Conservation (phyloP, 30 jellyfish, hydroid and myxozoan genomes). For the Cassiopea andromeda region DNA sequence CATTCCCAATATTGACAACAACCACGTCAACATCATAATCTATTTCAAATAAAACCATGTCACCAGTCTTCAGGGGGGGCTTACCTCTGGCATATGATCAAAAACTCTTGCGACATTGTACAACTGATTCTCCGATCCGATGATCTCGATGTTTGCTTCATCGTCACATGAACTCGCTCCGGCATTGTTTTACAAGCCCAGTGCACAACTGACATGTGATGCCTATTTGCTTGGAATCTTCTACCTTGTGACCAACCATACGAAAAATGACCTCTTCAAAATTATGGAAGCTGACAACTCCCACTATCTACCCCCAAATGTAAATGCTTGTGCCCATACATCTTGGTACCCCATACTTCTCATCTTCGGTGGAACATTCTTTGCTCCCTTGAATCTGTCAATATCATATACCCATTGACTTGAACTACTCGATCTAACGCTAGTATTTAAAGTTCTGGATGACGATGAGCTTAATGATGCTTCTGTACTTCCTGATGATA, state of each 20-base stretch:
- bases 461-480: constrained; percentile 26
- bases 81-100: too few relatives aligned
- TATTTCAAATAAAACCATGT: too few relatives aligned
- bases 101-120: too few relatives aligned
- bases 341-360: constrained; percentile 48
- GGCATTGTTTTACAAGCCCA: too few relatives aligned
- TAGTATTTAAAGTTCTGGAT: constrained; percentile 14
- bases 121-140: too few relatives aligned
- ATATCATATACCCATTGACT: constrained; percentile 42
- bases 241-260: background rate
- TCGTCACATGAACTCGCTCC: too few relatives aligned
- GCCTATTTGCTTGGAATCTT: background rate
- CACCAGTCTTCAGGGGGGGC: too few relatives aligned
- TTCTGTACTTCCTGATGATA: constrained; percentile 33
- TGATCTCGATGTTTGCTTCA: too few relatives aligned
- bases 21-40: too few relatives aligned
- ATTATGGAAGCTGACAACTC: background rate
- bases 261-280: background rate
- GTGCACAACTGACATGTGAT: too few relatives aligned
- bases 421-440: constrained; percentile 12
- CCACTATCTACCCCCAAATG: constrained; percentile 67
- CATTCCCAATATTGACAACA: too few relatives aligned
- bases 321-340: constrained; percentile 80
- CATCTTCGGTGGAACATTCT: constrained; percentile 29
- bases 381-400: constrained; percentile 67